Conservation (phyloP, 2,797 vertebrate genomes). For the Rhinophrynus dorsalis region DNA sequence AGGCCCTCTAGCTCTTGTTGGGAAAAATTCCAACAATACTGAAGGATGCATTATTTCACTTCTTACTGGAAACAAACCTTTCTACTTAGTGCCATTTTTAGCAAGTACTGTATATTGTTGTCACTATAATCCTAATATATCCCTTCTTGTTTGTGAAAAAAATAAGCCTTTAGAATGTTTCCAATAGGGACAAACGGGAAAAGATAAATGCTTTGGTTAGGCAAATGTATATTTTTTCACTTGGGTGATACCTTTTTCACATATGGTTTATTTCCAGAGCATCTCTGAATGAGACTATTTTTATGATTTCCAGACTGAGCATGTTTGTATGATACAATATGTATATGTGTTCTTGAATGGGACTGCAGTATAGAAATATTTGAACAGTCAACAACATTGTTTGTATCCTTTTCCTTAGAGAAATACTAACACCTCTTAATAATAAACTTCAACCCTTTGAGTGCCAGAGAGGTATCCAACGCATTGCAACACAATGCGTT, state of each 20-base stretch:
- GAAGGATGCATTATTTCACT: slow-evolving; percentile 64
- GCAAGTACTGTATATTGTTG: slow-evolving; percentile 27
- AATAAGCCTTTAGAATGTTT: not conserved
- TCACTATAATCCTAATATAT: not conserved
- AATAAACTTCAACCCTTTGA: too few relatives aligned
- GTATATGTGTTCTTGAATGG: slow-evolving; percentile 59
- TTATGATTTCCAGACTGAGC: slow-evolving; percentile 52
- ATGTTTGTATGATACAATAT: slow-evolving; percentile 45
- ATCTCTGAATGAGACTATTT: slow-evolving; percentile 62
- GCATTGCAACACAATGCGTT: too few relatives aligned
- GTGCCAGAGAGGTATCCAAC: too few relatives aligned
- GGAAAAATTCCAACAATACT: slow-evolving; percentile 55
- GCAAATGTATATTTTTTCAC: slow-evolving; percentile 56
- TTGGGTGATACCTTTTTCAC: slow-evolving; percentile 54
- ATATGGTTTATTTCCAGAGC: slow-evolving; percentile 56
- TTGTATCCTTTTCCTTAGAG: too few relatives aligned
- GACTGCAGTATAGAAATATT: too few relatives aligned
- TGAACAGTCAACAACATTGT: too few relatives aligned
- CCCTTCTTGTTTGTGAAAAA: not conserved
- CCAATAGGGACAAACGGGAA: not conserved
- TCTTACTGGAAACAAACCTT: slow-evolving; percentile 58
- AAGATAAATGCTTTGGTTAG: slow-evolving; percentile 12
- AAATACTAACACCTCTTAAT: too few relatives aligned
- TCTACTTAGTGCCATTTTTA: slow-evolving; percentile 26
- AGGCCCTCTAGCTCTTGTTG: too few relatives aligned